Percentiles rank a stretch among this genome's conserved stretches.
Conservation (phyloP, 2,888 invertebrate species). For the Phyto melanocephala region DNA sequence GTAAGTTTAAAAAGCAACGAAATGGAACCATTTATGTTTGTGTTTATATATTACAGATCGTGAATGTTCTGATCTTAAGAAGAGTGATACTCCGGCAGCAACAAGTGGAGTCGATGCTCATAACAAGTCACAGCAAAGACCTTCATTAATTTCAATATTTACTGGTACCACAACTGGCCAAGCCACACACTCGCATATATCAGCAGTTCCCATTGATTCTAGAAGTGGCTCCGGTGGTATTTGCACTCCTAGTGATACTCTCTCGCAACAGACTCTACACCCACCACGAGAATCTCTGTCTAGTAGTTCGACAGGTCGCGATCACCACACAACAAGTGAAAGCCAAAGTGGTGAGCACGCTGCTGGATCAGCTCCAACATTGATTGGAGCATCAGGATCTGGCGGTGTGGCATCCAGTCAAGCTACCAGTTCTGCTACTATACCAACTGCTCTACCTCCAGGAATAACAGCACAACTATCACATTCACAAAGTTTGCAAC, state of each 20-base stretch:
- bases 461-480: conserved; percentile 79
- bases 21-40: too few relatives aligned
- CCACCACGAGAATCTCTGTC: conserved; percentile 81
- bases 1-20: too few relatives aligned
- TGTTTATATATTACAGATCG: conserved; percentile 70
- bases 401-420: conserved; percentile 68
- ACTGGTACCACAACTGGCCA: conserved; percentile 81
- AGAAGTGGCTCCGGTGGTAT: conserved; percentile 78
- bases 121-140: conserved; percentile 82
- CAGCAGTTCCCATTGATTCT: conserved; percentile 77
- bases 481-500: conserved; percentile 78
- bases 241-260: conserved; percentile 78
- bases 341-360: conserved; percentile 77
- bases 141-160: conserved; percentile 84
- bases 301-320: conserved; percentile 82
- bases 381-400: conserved; percentile 69
- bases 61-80: conserved; percentile 77
- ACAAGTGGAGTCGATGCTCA: conserved; percentile 79
- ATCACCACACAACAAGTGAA: conserved; percentile 77
- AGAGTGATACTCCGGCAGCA: conserved; percentile 78
- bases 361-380: conserved; percentile 72
- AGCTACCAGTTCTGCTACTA: conserved; percentile 67
- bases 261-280: conserved; percentile 79
- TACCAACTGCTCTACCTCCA: conserved; percentile 72
- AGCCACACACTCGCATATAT: conserved; percentile 77